Evolutionary conservation across 1,140 invertebrate genomes (phyloP), one percentile per base, ranked within the genome.

Genomic region (Lordiphosa clarofinis): DNA sequence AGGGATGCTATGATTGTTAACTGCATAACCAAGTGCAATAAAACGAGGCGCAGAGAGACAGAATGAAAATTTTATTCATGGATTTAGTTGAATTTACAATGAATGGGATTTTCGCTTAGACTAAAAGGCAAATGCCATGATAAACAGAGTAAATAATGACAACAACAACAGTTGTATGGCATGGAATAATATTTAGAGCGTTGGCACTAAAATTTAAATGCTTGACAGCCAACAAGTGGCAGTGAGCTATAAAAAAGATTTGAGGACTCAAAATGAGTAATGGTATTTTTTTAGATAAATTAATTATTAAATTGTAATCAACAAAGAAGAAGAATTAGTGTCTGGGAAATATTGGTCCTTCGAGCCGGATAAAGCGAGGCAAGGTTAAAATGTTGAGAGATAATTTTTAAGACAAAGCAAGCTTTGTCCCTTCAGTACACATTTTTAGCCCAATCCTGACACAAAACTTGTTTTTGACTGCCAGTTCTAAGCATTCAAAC

Each of bases 1-100:
- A 24, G 35, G 8, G 19, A 35, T 40, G 56, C 38, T 48, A 64
- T 64, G 56, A 68, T 78, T 76, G 73, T 78, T 76, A 76, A 64
- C 68, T 78, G 66, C 74, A 78, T 43, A 79, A 79, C 69, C 58
- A 73, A 70, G 59, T 67, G 76, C 78, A 76, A 84, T 84, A 78
- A 82, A 82, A 81, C 58, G 76, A 63, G 68, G 56, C 75, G 24
- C 52, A 35, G 54, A 58, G 57, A 52, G 15, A 56, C 61, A 54
- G 72, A 48, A 56, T 62, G 73, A 56, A 75, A 79, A 82, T 82
- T 82, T 82, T 82, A 82, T 82, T 82, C 76, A 82, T 82, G 76
- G 78, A 84, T 84, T 82, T 82, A 82, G 76, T 84, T 84, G 76
- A 82, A 82, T 82, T 82, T 84, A 56, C 76, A 82, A 82, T 84